Evolutionary conservation across 2,888 invertebrate species (phyloP).

Genomic region (Micoletzkya japonica): DNA sequence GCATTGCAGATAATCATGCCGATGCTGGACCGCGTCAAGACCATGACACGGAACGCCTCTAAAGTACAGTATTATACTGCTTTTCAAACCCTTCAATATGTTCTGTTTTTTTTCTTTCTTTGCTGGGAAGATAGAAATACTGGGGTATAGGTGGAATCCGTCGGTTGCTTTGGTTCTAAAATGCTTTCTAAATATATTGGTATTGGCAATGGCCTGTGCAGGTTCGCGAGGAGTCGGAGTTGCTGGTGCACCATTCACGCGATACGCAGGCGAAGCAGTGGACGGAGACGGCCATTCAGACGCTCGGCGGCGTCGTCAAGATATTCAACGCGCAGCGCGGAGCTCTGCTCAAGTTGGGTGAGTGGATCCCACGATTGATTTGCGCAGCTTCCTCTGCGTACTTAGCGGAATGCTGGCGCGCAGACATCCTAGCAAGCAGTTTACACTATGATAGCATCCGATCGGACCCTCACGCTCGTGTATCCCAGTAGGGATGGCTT

Average conservation of each 20-base stretch:
- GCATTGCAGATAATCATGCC: slow-evolving; percentile 80
- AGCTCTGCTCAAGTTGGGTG: slow-evolving; percentile 40
- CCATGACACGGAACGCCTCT: slow-evolving; percentile 51
- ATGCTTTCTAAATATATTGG: too few relatives aligned
- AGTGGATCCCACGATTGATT: too few relatives aligned
- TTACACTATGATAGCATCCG: too few relatives aligned
- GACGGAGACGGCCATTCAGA: slow-evolving; percentile 61
- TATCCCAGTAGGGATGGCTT: too few relatives aligned
- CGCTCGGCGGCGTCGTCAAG: slow-evolving; percentile 64
- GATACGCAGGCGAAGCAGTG: slow-evolving; percentile 74
- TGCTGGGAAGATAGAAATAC: too few relatives aligned
- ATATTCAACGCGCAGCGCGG: slow-evolving; percentile 60
- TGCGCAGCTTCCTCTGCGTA: background rate
- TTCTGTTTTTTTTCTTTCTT: too few relatives aligned
- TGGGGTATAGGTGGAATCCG: too few relatives aligned
- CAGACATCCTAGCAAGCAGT: too few relatives aligned
- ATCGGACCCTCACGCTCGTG: too few relatives aligned
- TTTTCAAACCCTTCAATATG: too few relatives aligned
- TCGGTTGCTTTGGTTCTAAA: too few relatives aligned
- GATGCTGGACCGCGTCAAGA: slow-evolving; percentile 85
- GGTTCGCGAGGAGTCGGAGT: slow-evolving; percentile 64
- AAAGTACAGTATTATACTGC: too few relatives aligned
- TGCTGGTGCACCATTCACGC: slow-evolving; percentile 94
- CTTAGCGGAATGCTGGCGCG: background rate
- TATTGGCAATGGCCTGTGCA: background rate